Base-by-base conservation (phyloP, 1,140 invertebrate genomes). In the Epicauta chinensis region DNA sequence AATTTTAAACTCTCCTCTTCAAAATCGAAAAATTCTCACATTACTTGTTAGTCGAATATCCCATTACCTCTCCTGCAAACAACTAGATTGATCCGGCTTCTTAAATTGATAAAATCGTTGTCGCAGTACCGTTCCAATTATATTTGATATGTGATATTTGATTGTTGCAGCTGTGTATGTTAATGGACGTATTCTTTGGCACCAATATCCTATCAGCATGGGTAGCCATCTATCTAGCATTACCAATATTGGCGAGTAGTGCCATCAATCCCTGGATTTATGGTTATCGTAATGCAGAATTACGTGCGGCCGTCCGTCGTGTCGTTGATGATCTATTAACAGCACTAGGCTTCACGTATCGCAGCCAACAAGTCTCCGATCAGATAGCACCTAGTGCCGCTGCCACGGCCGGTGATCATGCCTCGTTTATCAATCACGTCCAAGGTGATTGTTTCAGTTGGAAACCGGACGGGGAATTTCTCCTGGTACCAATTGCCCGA, bases 211-310 rank as follows among this genome's bases (percentile, higher is more conserved):
- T 82, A 2, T 70, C 74, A 5, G 68, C 75, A 13, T 79, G 78
- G 74, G 60, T 75, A 2, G 66, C 71, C 2, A 73, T 81, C 6
- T 81, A 77, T 66, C 62, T 79, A 4, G 74, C 77, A 2, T 66
- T 82, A 6, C 75, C 81, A 0, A 77, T 81, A 3, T 67, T 83
- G 15, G 73, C 77, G 0, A 82, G 78, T 61, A 81, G 78, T 55
- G 77, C 78, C 0, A 66, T 77, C 11, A 84, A 85, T 60, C 82
- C 82, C 0, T 84, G 81, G 81, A 73, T 84, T 7, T 85, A 85
- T 58, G 81, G 81, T 0, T 85, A 80, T 63, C 75, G 81, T 49
- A 82, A 81, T 53, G 74, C 77, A 0, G 81, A 84, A 58, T 77
- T 85, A 60, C 73, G 81, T 13, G 61, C 75, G 0, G 81, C 80